Evolutionary conservation across 2,888 invertebrate genomes (phyloP), one percentile per base, ranked within the genome.

Genomic region (Tetragonula carbonaria): DNA sequence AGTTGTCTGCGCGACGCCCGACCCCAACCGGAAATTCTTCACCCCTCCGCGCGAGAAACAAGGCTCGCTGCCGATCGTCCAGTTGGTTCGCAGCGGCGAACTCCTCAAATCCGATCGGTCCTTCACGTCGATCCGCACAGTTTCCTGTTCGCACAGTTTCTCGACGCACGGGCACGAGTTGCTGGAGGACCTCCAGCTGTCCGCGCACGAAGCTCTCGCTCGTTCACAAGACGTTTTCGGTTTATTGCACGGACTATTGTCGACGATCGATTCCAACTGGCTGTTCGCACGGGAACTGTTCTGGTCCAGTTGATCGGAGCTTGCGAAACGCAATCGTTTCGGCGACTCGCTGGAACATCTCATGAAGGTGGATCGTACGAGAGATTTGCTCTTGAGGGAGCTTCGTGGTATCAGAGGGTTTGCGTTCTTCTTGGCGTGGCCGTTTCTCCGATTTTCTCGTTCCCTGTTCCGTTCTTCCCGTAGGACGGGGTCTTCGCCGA

Each of bases 271-370:
- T 95, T 97, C 95, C 13, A 95, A 90, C 4, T 95, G 92, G 2
- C 95, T 95, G 87, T 83, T 91, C 21, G 90, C 89, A 62, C 95
- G 95, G 81, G 95, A 95, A 28, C 95, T 95, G 82, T 96, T 95
- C 72, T 96, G 96, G 92, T 96, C 96, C 87, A 97, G 94, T 85
- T 96, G 96, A 90, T 96, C 96, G 23, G 96, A 97, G 38, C 97
- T 96, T 2, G 97, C 97, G 92, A 98, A 98, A 84, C 98, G 95
- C 81, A 98, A 95, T 90, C 97, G 96, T 94, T 98, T 98, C 73
- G 98, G 97, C 85, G 98, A 98, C 94, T 98, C 98, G 93, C 97
- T 98, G 89, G 97, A 97, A 88, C 97, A 97, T 80, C 97, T 95
- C 90, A 90, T 93, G 55, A 95, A 93, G 4, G 91, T 92, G 14